Base-by-base conservation (phyloP, 2,888 invertebrate genomes). In the Perdita meconis region DNA sequence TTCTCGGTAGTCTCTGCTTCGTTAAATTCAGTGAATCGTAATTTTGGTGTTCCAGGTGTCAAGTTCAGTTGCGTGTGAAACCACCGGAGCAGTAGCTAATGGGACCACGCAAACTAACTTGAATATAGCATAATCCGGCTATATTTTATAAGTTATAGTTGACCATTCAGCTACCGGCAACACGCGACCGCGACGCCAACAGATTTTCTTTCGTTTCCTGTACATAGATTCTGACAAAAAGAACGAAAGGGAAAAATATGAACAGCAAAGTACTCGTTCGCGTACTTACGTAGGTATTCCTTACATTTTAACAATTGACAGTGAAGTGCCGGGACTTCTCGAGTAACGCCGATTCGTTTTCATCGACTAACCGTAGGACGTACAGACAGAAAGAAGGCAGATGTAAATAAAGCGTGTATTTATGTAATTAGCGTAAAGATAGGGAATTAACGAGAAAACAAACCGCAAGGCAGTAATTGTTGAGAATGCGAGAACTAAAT, bases 21-120 rank as follows among this genome's bases (percentile, higher is more conserved):
- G 30, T 2, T 30, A 6, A 30, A 55, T 55, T 55, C 30, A 36
- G 13, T 26, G 16, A 30, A 10, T 16, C 4, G 19, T n/a, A 67
- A 66, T 36, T 13, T 80, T 83, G 71, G 71, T 89, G 87, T 92
- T 91, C 82, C 91, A 93, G 93, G 93, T 87, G 94, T 96, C 87
- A 96, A 97, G 93, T 97, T 97, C 93, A 96, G 96, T 93, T 95
- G 96, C 92, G 97, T 97, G 81, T 96, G 94, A 93, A 88, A 83
- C 78, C 84, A 78, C 83, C n/a, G 83, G 83, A 44, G 6, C 34
- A 26, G 56, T 24, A 55, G 84, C 85, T 83, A 87, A 84, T 80
- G 88, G 86, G 88, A 85, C 84, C 86, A 82, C 86, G 87, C 88
- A 85, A 89, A 89, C 90, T 87, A 90, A 89, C 89, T 90, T 89